Base-by-base conservation (phyloP, 2,797 vertebrate species). In the Sparidentex hasta region DNA sequence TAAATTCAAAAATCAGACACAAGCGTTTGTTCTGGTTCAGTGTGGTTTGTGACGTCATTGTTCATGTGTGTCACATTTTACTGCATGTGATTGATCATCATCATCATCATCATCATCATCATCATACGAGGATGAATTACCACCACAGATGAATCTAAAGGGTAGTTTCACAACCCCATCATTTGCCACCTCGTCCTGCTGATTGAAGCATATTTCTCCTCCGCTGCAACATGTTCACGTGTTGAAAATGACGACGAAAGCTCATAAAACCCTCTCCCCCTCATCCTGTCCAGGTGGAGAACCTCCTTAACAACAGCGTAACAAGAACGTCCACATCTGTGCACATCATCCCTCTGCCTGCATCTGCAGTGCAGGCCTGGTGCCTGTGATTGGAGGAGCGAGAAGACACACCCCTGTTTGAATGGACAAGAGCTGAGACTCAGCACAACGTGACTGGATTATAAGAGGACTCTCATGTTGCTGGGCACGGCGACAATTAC, bases 231-330 rank as follows among this genome's bases (percentile, higher is more conserved):
- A 68, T 11, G 7, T 51, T 69, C 51, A 17, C 0, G 23, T 57
- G 16, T 33, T 2, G 0, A n/a, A 20, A 52, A n/a, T 16, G 51
- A 66, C 2, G 1, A 74, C 43, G 57, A 20, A 58, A 72, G 14
- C 14, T 43, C n/a, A 46, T 46, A 50, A 68, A 63, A 46, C 12
- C 17, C 29, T 62, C 50, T 63, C 2, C 47, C 0, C 27, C 58
- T 83, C 56, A 21, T 78, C 61, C 54, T 51, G 17, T 81, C 44
- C 84, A 92, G 88, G 83, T 88, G 74, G 41, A 82, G 46, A 50
- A 73, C 41, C 62, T 74, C 61, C 46, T 57, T 59, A 54, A 47
- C 46, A 71, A 67, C 38, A 38, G 38, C n/a, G 29, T 51, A 68
- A 74, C 16, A 9, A 54, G 52, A 81, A 63, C 52, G 52, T 43